Conservation (phyloP, 2,113 vertebrate genomes). For the Reinhardtius hippoglossoides region DNA sequence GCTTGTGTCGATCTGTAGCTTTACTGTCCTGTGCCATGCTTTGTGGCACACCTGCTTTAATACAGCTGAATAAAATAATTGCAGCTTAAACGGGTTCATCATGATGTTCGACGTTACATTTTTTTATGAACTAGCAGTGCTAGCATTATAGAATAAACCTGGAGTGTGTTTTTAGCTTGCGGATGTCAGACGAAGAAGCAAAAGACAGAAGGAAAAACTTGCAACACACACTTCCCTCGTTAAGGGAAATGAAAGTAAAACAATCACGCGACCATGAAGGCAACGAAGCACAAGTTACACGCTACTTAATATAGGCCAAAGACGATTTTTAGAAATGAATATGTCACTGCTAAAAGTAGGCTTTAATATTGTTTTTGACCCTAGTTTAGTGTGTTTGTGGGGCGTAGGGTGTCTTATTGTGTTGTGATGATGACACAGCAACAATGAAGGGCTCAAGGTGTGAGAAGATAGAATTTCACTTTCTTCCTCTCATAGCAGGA, state of each 20-base stretch:
- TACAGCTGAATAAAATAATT: neutral
- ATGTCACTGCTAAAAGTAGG: too few species aligned
- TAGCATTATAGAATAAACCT: neutral
- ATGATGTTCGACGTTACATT: neutral
- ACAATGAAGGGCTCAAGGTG: conserved; percentile 50
- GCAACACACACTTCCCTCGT: neutral
- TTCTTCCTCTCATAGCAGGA: conserved; percentile 30
- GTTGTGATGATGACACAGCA: conserved; percentile 23
- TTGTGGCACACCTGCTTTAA: conserved; percentile 5
- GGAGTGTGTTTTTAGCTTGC: neutral
- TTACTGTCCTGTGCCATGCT: neutral
- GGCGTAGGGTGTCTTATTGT: conserved; percentile 12
- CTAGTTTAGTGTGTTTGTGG: neutral
- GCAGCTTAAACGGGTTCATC: conserved; percentile 10
- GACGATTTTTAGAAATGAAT: too few species aligned
- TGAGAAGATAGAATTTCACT: conserved; percentile 16
- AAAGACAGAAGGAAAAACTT: conserved; percentile 3
- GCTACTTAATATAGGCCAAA: neutral
- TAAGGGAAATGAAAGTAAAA: conserved; percentile 21
- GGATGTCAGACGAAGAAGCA: neutral
- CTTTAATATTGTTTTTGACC: neutral
- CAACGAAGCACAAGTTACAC: neutral
- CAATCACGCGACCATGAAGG: neutral
- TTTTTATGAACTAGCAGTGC: neutral
- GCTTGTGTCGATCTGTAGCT: neutral